Conservation (phyloP, 2,888 invertebrate species). For the Rhyacophila evoluta region DNA sequence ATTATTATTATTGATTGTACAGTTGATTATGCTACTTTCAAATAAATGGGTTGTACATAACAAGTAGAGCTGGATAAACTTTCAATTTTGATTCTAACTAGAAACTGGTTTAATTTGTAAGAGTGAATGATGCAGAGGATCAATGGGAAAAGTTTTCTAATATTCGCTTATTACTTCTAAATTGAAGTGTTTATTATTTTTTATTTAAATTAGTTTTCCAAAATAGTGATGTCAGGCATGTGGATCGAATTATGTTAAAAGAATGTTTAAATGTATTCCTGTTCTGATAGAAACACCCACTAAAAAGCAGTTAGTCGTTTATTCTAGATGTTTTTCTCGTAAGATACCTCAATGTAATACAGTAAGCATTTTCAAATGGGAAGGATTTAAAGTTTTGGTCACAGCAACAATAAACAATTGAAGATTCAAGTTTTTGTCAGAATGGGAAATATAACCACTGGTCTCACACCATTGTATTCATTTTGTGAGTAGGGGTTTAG, state of each 20-base stretch:
- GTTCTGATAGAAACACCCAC: conserved; percentile 9
- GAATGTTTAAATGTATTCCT: background rate
- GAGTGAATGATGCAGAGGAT: no score
- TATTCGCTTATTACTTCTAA: no score
- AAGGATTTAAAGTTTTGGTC: background rate
- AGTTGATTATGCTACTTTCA: no score
- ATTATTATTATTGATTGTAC: no score
- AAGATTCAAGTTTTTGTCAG: background rate
- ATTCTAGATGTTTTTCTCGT: conserved; percentile 6
- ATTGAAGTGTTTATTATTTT: background rate
- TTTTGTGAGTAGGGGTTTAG: conserved; percentile 48
- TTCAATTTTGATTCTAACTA: no score
- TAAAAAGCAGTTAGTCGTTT: background rate
- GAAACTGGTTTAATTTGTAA: no score
- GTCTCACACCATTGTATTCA: conserved; percentile 31
- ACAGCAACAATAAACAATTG: background rate
- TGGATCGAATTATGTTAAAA: background rate
- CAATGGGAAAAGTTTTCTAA: no score
- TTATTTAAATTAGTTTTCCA: background rate
- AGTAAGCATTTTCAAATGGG: background rate
- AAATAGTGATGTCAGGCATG: background rate
- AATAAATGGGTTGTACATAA: no score
- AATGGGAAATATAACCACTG: background rate
- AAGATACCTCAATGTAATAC: background rate
- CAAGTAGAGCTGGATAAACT: no score